Evolutionary conservation across 92 coral and sea anemone species (phyloP).

Genomic region (Actinostola sp.): DNA sequence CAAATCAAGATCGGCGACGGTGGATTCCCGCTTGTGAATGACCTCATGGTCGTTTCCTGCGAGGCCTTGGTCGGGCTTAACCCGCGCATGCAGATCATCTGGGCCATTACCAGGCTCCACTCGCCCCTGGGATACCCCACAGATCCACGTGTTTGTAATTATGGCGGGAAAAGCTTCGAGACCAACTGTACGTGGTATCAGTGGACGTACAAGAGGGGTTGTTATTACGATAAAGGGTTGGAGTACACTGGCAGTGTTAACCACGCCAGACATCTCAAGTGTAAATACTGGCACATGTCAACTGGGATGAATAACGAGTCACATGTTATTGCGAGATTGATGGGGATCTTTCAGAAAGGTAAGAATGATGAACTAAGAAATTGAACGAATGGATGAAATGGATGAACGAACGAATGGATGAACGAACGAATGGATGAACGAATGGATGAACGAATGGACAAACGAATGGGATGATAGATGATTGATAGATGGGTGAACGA

Average conservation of each 20-base stretch:
- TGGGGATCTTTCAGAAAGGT: constrained; percentile 37
- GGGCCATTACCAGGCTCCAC: constrained; percentile 70
- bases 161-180: constrained; percentile 34
- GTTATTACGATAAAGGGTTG: constrained; percentile 72
- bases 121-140: constrained; percentile 95
- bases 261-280: constrained; percentile 26
- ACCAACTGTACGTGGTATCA: constrained; percentile 63
- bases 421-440: background rate
- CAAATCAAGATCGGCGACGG: constrained; percentile 48
- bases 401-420: background rate
- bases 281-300: constrained; percentile 70
- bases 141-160: constrained; percentile 83
- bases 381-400: background rate
- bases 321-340: constrained; percentile 16
- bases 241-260: constrained; percentile 67
- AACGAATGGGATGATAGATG: background rate
- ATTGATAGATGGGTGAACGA: too few species aligned
- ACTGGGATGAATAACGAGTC: constrained; percentile 21
- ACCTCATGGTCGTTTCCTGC: constrained; percentile 63
- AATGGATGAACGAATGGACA: constrained; percentile 1
- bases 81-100: constrained; percentile 57
- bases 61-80: constrained; percentile 41
- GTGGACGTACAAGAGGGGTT: constrained; percentile 73
- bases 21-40: constrained; percentile 57
- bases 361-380: background rate